Evolutionary conservation across 2,113 vertebrate genomes (phyloP).

Genomic region (Triplophysa dalaica): DNA sequence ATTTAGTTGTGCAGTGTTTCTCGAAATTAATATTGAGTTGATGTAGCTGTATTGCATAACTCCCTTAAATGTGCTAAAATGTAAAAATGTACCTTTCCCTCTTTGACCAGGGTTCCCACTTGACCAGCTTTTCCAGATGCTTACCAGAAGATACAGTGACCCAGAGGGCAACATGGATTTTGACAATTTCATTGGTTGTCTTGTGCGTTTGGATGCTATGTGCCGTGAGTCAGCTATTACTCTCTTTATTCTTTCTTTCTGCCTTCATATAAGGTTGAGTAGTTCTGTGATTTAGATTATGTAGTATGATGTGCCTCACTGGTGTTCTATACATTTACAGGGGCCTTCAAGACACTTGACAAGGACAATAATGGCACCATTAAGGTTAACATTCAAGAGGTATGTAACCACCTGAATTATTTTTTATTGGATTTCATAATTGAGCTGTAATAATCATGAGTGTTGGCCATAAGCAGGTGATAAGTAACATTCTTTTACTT

Average conservation of each 20-base stretch:
- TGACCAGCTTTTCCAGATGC: conserved; percentile 76
- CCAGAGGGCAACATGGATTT: conserved; percentile 86
- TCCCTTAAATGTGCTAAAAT: too few relatives aligned
- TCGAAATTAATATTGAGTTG: too few relatives aligned
- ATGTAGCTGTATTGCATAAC: too few relatives aligned
- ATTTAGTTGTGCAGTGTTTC: too few relatives aligned
- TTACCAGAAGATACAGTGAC: conserved; percentile 80
- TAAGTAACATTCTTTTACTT: conserved; percentile 26
- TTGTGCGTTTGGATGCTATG: conserved; percentile 93
- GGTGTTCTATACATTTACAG: conserved; percentile 61
- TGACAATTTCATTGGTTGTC: conserved; percentile 90
- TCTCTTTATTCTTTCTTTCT: neutral
- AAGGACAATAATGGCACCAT: conserved; percentile 77
- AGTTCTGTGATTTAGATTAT: neutral
- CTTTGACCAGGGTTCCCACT: conserved; percentile 84
- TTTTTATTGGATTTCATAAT: neutral
- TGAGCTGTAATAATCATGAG: neutral
- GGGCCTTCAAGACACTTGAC: conserved; percentile 88
- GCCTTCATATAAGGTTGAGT: too few relatives aligned
- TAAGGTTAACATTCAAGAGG: conserved; percentile 85
- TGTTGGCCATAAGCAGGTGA: neutral
- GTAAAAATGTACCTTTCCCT: too few relatives aligned
- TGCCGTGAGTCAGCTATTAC: conserved; percentile 76
- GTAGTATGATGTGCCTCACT: neutral
- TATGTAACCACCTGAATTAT: conserved; percentile 50